These are phyloP conservation scores for Atherinosoma microstoma DNA, from an alignment of 2,797 vertebrate genomes.

Conservation along the genomic window DNA sequence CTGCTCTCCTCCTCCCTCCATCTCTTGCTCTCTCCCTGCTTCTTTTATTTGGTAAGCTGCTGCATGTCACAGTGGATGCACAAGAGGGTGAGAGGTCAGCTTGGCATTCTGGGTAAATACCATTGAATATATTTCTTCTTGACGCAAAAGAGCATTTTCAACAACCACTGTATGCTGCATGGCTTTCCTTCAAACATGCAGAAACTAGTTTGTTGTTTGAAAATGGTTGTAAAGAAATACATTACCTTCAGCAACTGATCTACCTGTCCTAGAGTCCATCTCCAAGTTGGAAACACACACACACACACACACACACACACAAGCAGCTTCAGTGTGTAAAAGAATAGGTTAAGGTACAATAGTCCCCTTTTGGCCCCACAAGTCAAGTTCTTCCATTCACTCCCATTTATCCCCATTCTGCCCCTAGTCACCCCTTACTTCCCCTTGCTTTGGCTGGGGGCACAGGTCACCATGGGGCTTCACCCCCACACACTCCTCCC, in stretches of 20 bases:
- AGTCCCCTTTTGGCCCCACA: slow-evolving; percentile 81
- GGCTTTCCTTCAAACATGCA: slow-evolving; percentile 2
- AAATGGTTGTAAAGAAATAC: slow-evolving; percentile 1
- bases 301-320: slow-evolving; percentile 45
- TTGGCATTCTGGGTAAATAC: slow-evolving; percentile 66
- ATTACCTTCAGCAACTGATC: slow-evolving; percentile 4
- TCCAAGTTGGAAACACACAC: slow-evolving; percentile 29
- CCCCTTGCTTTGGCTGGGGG: slow-evolving; percentile 78
- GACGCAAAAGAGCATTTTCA: slow-evolving; percentile 7
- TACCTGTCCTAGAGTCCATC: slow-evolving; percentile 29
- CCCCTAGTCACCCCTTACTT: slow-evolving; percentile 74
- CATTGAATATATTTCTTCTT: slow-evolving; percentile 41
- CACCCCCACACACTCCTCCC: slow-evolving; percentile 70
- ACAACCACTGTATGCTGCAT: background rate
- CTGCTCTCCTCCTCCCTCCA: slow-evolving; percentile 42
- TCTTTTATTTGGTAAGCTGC: slow-evolving; percentile 74
- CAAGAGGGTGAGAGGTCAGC: slow-evolving; percentile 76
- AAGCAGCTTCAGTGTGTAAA: slow-evolving; percentile 48
- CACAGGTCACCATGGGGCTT: slow-evolving; percentile 81
- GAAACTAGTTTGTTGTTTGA: slow-evolving; percentile 5
- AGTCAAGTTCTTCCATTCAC: slow-evolving; percentile 86
- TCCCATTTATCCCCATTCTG: slow-evolving; percentile 70
- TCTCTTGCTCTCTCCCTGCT: slow-evolving; percentile 48
- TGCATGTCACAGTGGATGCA: slow-evolving; percentile 78
- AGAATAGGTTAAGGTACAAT: slow-evolving; percentile 79